Conservation (phyloP, 2,113 vertebrate genomes). For the Spea multiplicata region DNA sequence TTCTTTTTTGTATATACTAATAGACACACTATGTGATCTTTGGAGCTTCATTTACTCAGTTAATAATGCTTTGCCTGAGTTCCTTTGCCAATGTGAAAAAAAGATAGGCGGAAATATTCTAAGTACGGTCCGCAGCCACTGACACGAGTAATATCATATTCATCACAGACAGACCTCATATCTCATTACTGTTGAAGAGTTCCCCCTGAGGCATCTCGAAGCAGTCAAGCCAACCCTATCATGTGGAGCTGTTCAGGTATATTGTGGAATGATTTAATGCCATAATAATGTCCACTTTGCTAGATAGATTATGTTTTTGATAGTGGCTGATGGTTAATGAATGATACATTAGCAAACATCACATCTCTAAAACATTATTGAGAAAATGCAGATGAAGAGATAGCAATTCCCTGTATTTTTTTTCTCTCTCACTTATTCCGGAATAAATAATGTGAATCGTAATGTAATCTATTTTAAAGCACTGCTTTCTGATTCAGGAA, state of each 20-base stretch:
- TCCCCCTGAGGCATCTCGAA: constrained; percentile 73
- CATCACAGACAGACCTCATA: constrained; percentile 85
- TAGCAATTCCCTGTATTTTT: constrained; percentile 53
- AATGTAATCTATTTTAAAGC: constrained; percentile 31
- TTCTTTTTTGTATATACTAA: constrained; percentile 72
- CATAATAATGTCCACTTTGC: constrained; percentile 98
- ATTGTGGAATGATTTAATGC: constrained; percentile 95
- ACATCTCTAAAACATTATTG: constrained; percentile 86
- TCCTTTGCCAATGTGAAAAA: constrained; percentile 64
- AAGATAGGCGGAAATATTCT: constrained; percentile 74
- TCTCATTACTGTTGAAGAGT: constrained; percentile 81
- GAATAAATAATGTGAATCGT: constrained; percentile 49
- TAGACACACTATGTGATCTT: constrained; percentile 82
- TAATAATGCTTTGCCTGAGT: constrained; percentile 86
- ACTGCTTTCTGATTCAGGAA: constrained; percentile 9
- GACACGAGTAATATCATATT: constrained; percentile 85
- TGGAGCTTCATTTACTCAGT: constrained; percentile 87
- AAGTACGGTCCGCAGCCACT: constrained; percentile 74
- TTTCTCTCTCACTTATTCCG: constrained; percentile 35
- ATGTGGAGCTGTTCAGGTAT: constrained; percentile 90
- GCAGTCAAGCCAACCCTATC: constrained; percentile 78
- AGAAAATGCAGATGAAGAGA: constrained; percentile 71
- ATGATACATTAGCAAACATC: constrained; percentile 99
- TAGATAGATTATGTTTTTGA: constrained; percentile 87
- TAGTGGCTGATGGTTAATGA: constrained; percentile 92